These are phyloP conservation scores for Schmidtea mediterranea DNA, from an alignment of 1,140 invertebrate species.

Conservation along the genomic window DNA sequence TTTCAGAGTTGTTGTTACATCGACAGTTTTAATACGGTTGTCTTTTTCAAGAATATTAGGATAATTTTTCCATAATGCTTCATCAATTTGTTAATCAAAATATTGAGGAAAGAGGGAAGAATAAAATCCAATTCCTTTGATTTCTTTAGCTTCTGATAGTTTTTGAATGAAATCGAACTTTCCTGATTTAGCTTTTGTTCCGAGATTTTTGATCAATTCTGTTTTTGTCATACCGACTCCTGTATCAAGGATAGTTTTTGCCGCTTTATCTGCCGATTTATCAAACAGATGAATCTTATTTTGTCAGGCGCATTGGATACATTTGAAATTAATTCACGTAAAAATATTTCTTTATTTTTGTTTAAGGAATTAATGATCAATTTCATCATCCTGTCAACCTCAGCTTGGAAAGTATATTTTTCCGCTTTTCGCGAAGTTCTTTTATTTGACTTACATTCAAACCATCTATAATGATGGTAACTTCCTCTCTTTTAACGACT, in stretches of 20 bases:
- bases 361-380: constrained; percentile 8
- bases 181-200: constrained; percentile 67
- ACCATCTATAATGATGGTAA: no score
- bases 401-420: constrained; percentile 2
- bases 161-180: constrained; percentile 90
- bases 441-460: no score
- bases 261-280: constrained; percentile 30
- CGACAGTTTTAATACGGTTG: no score
- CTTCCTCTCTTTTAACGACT: no score
- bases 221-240: constrained; percentile 71
- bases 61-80: no score
- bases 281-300: constrained; percentile 55
- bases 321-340: constrained; percentile 63
- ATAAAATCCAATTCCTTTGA: no score
- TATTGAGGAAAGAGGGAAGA: no score
- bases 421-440: not conserved
- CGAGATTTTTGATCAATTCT: constrained; percentile 55
- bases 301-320: constrained; percentile 49
- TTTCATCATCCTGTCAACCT: constrained; percentile 7
- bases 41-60: no score
- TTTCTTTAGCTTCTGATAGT: constrained; percentile 45
- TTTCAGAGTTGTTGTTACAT: no score
- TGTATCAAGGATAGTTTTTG: constrained; percentile 34
- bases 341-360: constrained; percentile 8
- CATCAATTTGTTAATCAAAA: no score